Evolutionary conservation across 1,140 invertebrate genomes (phyloP), one percentile per base, ranked within the genome.

Genomic region (Eulimnadia texana): DNA sequence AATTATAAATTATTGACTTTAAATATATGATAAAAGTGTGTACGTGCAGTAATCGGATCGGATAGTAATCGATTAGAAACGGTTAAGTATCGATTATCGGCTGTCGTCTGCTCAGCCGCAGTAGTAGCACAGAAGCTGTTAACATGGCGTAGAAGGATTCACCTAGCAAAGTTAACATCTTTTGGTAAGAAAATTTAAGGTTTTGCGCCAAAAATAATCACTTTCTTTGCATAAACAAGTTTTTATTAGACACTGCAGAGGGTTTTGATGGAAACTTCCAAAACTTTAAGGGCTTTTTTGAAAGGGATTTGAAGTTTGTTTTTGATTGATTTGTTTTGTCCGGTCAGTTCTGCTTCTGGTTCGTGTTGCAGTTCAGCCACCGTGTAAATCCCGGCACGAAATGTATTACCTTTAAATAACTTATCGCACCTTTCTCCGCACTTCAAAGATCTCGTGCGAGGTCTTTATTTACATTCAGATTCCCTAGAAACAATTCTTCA

Each of bases 81-180:
- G n/a, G n/a, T n/a, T n/a, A n/a, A 42, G 33, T 42, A 42, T 57
- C 55, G 55, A 57, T 57, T 57, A 29, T 57, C 24, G 54, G 19
- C 19, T 57, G 27, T 57, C 55, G 55, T 57, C 55, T 57, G 55
- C 55, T 57, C 55, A 57, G 55, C 55, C 55, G 55, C 55, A 57
- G 55, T 55, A 55, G 23, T 23, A 24, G n/a, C 19, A 27, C 24
- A 11, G 55, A 57, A 57, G n/a, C 27, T 16, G 24, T 16, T 28
- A 57, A 57, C 33, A 57, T 57, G 55, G 55, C 55, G 55, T 23
- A 24, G 11, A 23, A 57, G 16, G 33, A 42, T 42, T 42, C 33
- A 42, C 33, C 6, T 42, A 6, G 33, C 6, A 9, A 9, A 42
- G 33, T 42, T 42, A 42, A 42, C 6, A 16, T 9, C 16, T 42